These are phyloP conservation scores for Diadegma fenestrale DNA, from an alignment of 2,888 invertebrate genomes.

Conservation along the genomic window DNA sequence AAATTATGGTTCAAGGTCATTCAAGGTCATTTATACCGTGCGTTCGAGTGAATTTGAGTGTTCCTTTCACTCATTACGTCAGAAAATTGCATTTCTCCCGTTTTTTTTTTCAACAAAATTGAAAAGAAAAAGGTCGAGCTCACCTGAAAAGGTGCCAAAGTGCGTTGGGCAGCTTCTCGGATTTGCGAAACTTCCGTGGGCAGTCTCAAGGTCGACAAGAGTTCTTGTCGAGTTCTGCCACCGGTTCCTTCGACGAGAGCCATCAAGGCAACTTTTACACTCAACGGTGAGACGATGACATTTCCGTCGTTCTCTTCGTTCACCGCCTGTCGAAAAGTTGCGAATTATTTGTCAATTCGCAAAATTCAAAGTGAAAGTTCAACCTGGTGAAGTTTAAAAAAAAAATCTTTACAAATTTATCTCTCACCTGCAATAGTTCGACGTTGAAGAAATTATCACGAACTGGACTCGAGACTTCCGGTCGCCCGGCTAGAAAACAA, in stretches of 20 bases:
- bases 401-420: not conserved
- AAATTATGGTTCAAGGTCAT: too few relatives aligned
- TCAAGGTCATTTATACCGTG: not conserved
- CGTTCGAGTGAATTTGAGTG: conserved; percentile 12
- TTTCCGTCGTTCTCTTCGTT: conserved; percentile 84
- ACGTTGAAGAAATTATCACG: conserved; percentile 87
- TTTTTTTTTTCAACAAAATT: not conserved
- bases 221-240: conserved; percentile 87
- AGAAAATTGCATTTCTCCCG: not conserved
- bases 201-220: conserved; percentile 87
- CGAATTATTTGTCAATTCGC: not conserved
- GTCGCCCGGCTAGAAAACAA: conserved; percentile 63
- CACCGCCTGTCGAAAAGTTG: conserved; percentile 67
- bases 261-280: conserved; percentile 88
- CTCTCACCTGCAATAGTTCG: conserved; percentile 85
- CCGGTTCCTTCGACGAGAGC: conserved; percentile 88
- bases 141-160: conserved; percentile 82
- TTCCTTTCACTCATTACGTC: not conserved
- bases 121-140: conserved; percentile 79
- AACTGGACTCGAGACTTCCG: conserved; percentile 66
- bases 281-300: conserved; percentile 89
- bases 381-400: not conserved
- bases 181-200: conserved; percentile 81
- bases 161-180: conserved; percentile 71
- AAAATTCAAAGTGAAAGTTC: not conserved